Percentiles rank a stretch among this genome's conserved stretches.
phyloP scores from a whole-genome alignment of 2,797 vertebrate species.

The Clarias laeviceps region DNA sequence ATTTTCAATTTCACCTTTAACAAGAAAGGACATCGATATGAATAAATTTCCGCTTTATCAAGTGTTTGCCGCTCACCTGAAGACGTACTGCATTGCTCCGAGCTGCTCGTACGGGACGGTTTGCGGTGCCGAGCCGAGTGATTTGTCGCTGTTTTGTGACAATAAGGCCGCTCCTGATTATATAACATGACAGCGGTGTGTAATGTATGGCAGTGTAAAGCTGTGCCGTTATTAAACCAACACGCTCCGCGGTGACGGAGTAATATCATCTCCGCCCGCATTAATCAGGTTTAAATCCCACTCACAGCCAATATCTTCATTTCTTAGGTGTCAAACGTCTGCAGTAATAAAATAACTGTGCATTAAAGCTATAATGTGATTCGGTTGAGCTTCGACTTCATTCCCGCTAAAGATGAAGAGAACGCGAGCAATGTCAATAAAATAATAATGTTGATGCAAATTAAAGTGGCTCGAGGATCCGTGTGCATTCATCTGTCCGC shows the following conservation, averaged over 20 bases:
- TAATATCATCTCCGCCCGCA: not conserved
- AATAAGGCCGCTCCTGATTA: conserved; percentile 10
- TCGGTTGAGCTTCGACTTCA: not conserved
- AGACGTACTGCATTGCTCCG: not conserved
- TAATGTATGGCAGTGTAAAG: not conserved
- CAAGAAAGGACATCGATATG: not conserved
- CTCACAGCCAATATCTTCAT: not conserved
- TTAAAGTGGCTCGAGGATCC: not conserved
- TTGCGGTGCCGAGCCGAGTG: not conserved
- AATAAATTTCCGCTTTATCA: not conserved
- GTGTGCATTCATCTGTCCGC: too few species aligned
- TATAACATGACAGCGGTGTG: not conserved
- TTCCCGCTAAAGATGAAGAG: conserved; percentile 1
- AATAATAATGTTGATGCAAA: not conserved
- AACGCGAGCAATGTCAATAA: not conserved
- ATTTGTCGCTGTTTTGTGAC: not conserved
- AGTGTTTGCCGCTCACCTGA: not conserved
- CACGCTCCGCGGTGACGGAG: not conserved
- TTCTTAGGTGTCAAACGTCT: not conserved
- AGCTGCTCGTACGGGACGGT: not conserved
- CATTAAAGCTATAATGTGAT: not conserved
- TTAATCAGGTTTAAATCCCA: conserved; percentile 21
- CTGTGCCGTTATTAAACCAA: not conserved
- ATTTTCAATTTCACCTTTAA: not conserved
- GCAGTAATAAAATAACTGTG: not conserved